Base-by-base conservation (phyloP, 92 coral and sea anemone genomes). In the Siderastrea radians region DNA sequence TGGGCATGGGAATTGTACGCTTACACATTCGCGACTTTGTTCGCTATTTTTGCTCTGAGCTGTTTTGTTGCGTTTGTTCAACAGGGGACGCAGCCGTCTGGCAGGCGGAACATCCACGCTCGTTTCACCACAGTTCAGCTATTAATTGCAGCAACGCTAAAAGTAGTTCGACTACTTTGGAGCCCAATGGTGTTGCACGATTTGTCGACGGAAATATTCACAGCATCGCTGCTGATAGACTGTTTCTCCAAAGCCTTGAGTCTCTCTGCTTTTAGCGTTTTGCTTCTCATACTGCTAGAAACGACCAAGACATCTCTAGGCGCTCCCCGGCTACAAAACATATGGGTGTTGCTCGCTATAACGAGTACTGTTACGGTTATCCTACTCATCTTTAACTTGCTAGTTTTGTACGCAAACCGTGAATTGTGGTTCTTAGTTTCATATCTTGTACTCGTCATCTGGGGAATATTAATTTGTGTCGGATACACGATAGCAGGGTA, bases 401-500 rank as follows among this genome's bases (percentile, higher is more conserved):
- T 83, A 1, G 96, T 89, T 4, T 43, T 88, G 59, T 61, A 74
- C 49, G 51, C 53, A 0, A 62, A 75, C 26, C 92, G 93, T 12
- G 87, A 93, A 44, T 17, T 80, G 12, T 57, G 92, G 87, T 53
- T 75, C 57, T 77, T 95, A 26, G 55, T 84, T 9, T 91, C 96
- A 19, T 87, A 95, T 62, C 57, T 80, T 14, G 16, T 77, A 15
- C 16, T 78, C 44, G 75, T 65, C 2, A 10, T 45, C 4, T 95
- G 96, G 96, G 98, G 96, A 12, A 55, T 86, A n/a, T n/a, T 86
- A 51, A 81, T 95, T 5, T 83, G 94, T 43, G 51, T 86, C 9
- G 98, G 98, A 45, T 95, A 86, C 69, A 84, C 89, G 14, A 19
- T 91, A 13, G 89, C 96, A n/a, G 96, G 92, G 11, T 60, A n/a